Evolutionary conservation across 2,888 invertebrate genomes (phyloP).

Genomic region (Plusia festucae): DNA sequence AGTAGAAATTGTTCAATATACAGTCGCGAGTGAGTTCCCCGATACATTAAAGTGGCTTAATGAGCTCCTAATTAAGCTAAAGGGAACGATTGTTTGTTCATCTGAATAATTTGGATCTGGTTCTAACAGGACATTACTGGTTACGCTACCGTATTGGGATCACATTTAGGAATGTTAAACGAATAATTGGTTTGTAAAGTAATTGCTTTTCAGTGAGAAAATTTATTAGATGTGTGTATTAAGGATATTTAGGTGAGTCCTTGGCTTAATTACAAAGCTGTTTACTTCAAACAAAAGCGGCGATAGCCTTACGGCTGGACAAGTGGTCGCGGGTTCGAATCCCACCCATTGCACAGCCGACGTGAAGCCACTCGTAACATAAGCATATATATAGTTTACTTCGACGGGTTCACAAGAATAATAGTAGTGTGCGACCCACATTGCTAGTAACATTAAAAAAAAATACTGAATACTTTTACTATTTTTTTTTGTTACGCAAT

Average conservation of each 20-base stretch:
- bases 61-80: slow-evolving; percentile 5
- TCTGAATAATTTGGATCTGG: background rate
- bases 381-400: too few relatives aligned
- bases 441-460: too few relatives aligned
- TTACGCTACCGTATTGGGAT: background rate
- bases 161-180: background rate
- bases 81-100: slow-evolving; percentile 3
- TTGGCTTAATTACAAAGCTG: too few relatives aligned
- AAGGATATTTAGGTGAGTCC: too few relatives aligned
- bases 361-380: too few relatives aligned
- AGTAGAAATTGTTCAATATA: background rate
- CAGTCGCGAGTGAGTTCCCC: background rate
- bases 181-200: background rate
- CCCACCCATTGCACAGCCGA: too few relatives aligned
- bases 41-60: slow-evolving; percentile 2
- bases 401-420: too few relatives aligned
- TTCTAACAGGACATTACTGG: background rate
- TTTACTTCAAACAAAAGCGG: too few relatives aligned
- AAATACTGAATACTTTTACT: too few relatives aligned
- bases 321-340: too few relatives aligned
- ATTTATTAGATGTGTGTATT: background rate
- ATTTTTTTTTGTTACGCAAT: background rate
- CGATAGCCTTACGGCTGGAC: too few relatives aligned
- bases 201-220: background rate
- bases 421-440: too few relatives aligned